Percentiles rank a stretch among this genome's conserved stretches.
These are phyloP conservation scores for Falco columbarius DNA, from an alignment of 2,797 vertebrate genomes.

Conservation along the genomic window DNA sequence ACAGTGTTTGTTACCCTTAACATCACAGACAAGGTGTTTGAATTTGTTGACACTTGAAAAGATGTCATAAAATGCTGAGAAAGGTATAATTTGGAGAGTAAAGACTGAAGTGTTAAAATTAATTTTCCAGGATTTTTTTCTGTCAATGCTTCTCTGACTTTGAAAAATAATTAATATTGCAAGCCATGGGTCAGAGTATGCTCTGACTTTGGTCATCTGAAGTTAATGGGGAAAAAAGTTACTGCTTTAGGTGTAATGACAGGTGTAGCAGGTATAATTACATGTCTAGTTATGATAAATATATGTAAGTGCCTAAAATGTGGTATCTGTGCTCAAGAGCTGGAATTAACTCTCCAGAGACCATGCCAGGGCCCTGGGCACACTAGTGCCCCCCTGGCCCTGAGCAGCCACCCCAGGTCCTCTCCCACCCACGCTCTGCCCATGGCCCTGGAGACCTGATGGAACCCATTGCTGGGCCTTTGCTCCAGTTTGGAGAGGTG, in stretches of 20 bases:
- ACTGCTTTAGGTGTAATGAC: background rate
- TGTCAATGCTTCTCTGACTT: background rate
- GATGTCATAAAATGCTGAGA: background rate
- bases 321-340: background rate
- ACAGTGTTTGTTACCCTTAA: too few species aligned
- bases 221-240: background rate
- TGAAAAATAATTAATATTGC: background rate
- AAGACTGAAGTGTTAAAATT: background rate
- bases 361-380: background rate
- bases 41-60: too few species aligned
- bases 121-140: background rate
- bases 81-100: background rate
- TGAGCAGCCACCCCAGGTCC: accelerated
- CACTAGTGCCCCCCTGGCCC: accelerated
- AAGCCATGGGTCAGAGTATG: background rate
- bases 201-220: background rate
- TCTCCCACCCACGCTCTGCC: background rate
- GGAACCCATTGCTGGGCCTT: background rate
- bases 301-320: background rate
- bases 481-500: background rate
- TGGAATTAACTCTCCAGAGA: background rate
- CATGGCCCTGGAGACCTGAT: background rate
- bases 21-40: background rate
- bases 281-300: background rate
- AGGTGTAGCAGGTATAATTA: background rate